Evolutionary conservation across 2,888 invertebrate genomes (phyloP), one percentile per base, ranked within the genome.

Genomic region (Pseudococcus jackbeardsleyi): DNA sequence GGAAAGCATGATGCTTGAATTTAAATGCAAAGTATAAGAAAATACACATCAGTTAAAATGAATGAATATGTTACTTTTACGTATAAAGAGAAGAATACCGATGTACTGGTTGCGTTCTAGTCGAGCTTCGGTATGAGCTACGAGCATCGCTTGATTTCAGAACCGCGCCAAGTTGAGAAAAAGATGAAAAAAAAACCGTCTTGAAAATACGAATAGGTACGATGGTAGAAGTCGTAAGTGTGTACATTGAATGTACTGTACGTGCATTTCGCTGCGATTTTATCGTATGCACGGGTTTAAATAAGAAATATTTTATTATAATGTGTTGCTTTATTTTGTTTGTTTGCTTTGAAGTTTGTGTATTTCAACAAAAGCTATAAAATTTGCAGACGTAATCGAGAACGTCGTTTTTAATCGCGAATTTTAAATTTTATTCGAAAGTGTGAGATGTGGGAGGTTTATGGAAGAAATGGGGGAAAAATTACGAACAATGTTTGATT

Each of bases 1-100:
- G 68, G 26, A 72, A 72, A 33, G 19, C 15, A 9, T 19, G 59
- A 59, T 72, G 12, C 33, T 72, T 72, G 68, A 72, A 72, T 72
- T 72, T 72, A 33, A 72, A 72, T 72, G 68, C 26, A 11, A 26
- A 72, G 15, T 64, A 22, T 19, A 59, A 72, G 26, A 72, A 72
- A 72, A 72, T 72, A 59, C 19, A 59, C 17, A 54, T 33, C 26
- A 33, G 26, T 33, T 33, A 33, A 33, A 33, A 33, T 33, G 26
- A 33, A 33, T 33, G 26, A 33, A 33, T 33, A 33, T 33, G 26
- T 33, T 33, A 33, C 26, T 3, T 33, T 33, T 33, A 33, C 26
- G 26, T 33, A 33, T 33, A 33, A 33, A 33, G 26, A 33, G 26
- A 33, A 33, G 1, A 33, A 33, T 33, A 33, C 26, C 26, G 26